Conservation (phyloP, 2,888 invertebrate species). For the Tiphia femorata region DNA sequence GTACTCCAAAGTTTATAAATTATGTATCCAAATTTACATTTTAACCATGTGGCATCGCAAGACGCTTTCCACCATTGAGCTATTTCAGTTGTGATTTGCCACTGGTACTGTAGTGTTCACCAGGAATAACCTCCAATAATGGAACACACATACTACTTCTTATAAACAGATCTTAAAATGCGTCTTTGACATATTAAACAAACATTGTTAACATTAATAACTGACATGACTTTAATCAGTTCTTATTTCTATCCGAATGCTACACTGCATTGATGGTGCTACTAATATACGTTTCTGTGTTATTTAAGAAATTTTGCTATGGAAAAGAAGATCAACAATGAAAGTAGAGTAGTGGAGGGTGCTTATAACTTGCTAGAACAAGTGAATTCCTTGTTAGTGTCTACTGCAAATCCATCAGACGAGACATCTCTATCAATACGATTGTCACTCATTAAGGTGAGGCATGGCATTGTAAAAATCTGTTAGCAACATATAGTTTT, state of each 20-base stretch:
- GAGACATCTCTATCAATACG: slow-evolving; percentile 76
- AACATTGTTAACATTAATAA: slow-evolving; percentile 7
- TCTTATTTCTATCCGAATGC: too few species aligned
- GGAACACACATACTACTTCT: slow-evolving; percentile 3
- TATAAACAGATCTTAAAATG: too few species aligned
- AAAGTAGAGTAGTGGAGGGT: slow-evolving; percentile 53
- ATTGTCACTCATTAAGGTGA: slow-evolving; percentile 76
- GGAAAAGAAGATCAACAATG: slow-evolving; percentile 52
- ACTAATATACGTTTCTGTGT: slow-evolving; percentile 4
- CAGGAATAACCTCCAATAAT: slow-evolving; percentile 49
- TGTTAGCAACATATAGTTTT: neutral
- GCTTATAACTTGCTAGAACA: slow-evolving; percentile 63
- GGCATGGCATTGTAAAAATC: too few species aligned
- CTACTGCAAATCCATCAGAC: slow-evolving; percentile 77
- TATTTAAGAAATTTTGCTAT: slow-evolving; percentile 51
- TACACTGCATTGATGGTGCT: neutral
- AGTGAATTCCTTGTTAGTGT: slow-evolving; percentile 72
- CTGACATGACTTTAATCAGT: too few species aligned
- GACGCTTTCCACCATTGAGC: slow-evolving; percentile 42
- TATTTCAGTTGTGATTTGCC: slow-evolving; percentile 65
- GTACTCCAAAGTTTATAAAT: slow-evolving; percentile 8
- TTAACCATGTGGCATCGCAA: slow-evolving; percentile 31
- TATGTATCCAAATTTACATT: slow-evolving; percentile 19
- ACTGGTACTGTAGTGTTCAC: slow-evolving; percentile 54
- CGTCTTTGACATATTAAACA: slow-evolving; percentile 1